Base-by-base conservation (phyloP, 2,113 vertebrate genomes). In the Eretmochelys imbricata region DNA sequence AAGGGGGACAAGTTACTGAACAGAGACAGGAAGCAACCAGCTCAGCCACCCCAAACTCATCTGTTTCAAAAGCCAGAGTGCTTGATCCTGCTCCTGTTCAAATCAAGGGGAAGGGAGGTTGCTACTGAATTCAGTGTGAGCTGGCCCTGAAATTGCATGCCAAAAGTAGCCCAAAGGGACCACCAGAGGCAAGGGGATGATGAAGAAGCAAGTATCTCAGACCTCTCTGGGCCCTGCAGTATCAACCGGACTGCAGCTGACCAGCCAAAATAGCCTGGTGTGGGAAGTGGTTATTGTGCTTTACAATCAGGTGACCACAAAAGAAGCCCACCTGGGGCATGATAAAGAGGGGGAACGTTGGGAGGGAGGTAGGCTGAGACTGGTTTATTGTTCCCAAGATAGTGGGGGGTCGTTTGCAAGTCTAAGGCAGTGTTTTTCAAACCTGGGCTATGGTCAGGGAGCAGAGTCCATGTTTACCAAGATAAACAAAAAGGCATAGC, bases 71-170 rank as follows among this genome's bases (percentile, higher is more conserved):
- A 83, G 54, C 69, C 29, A 19, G n/a, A 1, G 72, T 3, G 48
- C 59, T 10, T 10, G 85, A 85, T 72, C 59, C 76, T 55, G 85
- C 65, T 89, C 35, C 79, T 0, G 0, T 5, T 22, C 17, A 76
- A 20, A 20, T 0, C 0, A 1, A 0, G 0, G 3, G 8, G n/a
- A 2, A 31, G 9, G 5, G 65, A 72, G 2, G 5, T 38, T 7
- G 0, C 13, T 6, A 72, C 59, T 81, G 29, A 46, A 13, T 57
- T 31, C 19, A 27, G 1, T 65, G 50, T 11, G 48, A 27, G 7
- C 69, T 35, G 53, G 7, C 12, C 35, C 88, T 92, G 27, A 48
- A 78, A 31, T 59, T 42, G 24, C 50, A 0, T 0, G 10, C 35
- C 62, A 42, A 24, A 22, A 10, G 65, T 10, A 11, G 75, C 82